phyloP scores from a whole-genome alignment of 2,113 vertebrate species.

The Lampris megalopsis region DNA sequence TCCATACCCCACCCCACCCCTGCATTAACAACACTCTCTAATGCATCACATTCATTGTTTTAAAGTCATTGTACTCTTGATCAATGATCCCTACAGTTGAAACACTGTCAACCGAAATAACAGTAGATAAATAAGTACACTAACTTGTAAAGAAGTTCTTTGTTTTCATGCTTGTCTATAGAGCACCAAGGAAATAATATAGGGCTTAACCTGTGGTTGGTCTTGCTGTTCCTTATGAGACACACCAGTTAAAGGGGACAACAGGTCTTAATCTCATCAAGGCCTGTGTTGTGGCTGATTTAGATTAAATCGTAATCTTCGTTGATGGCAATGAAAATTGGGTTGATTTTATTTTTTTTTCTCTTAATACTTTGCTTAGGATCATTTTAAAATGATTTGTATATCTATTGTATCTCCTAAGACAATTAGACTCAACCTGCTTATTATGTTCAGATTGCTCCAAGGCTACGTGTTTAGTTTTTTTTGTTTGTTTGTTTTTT shows the following conservation, averaged over 20 bases:
- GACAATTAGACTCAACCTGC: conserved; percentile 11
- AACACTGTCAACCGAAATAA: conserved; percentile 85
- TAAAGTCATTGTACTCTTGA: conserved; percentile 19
- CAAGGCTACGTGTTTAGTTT: no score
- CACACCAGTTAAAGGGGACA: conserved; percentile 87
- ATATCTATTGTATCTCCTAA: conserved; percentile 10
- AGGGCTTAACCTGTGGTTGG: conserved; percentile 86
- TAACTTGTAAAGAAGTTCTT: conserved; percentile 77
- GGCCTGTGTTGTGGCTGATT: conserved; percentile 14
- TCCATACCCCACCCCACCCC: conserved; percentile 7
- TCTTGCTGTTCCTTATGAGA: conserved; percentile 95
- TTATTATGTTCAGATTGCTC: no score
- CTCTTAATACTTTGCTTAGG: conserved; percentile 2
- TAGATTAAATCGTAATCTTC: conserved; percentile 21
- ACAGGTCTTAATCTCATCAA: conserved; percentile 33
- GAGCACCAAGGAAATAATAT: conserved; percentile 72
- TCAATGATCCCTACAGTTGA: conserved; percentile 94
- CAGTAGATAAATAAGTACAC: conserved; percentile 76
- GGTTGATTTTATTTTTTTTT: neutral
- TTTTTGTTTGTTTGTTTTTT: no score
- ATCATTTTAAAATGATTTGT: conserved; percentile 9
- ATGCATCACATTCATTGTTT: conserved; percentile 43
- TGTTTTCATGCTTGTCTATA: conserved; percentile 40
- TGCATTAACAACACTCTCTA: conserved; percentile 55
- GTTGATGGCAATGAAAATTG: neutral